Evolutionary conservation across 2,888 invertebrate genomes (phyloP), one percentile per base, ranked within the genome.

Genomic region (Anarsia innoxiella): DNA sequence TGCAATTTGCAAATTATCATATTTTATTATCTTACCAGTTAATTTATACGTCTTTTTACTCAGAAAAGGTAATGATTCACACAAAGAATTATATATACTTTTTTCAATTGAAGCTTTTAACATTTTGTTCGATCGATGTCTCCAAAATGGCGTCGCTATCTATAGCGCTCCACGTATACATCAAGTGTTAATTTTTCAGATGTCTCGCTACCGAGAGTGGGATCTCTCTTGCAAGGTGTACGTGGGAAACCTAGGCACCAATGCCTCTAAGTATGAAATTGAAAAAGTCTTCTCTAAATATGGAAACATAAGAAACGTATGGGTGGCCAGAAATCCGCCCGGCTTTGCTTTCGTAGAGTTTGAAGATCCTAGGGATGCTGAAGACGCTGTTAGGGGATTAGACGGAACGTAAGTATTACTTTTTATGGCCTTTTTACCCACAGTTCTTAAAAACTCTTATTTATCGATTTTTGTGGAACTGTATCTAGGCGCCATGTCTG

Each of bases 311-410:
- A 88, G 93, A 54, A 96, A 95, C 75, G 95, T 96, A 31, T 96
- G 96, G 96, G 95, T 97, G 35, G 96, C 96, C 0, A 86, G 96
- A 58, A 95, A 96, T 66, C 96, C 96, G 26, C 95, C 96, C 3
- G 96, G 95, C 11, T 95, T 95, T 77, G 95, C 95, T 0, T 95
- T 95, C 73, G 93, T 94, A 2, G 95, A 95, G 74, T 95, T 89
- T 70, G 94, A 95, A 79, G 95, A 96, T 61, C 89, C 92, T 10
- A 83, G 95, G 44, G 96, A 96, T 66, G 95, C 95, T 9, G 93
- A 94, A 72, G 95, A 95, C 71, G 90, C 94, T 16, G 93, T 93
- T 9, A 83, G 93, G 58, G 93, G 92, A 14, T 78, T 95, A 59
- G 94, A 94, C 74, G 94, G 94, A 64, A 86, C 86, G 86, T 86